A percentile compares a stretch with the other conserved stretches of the same genome.
These are phyloP conservation scores for Halichoeres trimaculatus DNA, from an alignment of 2,113 vertebrate genomes.

Conservation along the genomic window DNA sequence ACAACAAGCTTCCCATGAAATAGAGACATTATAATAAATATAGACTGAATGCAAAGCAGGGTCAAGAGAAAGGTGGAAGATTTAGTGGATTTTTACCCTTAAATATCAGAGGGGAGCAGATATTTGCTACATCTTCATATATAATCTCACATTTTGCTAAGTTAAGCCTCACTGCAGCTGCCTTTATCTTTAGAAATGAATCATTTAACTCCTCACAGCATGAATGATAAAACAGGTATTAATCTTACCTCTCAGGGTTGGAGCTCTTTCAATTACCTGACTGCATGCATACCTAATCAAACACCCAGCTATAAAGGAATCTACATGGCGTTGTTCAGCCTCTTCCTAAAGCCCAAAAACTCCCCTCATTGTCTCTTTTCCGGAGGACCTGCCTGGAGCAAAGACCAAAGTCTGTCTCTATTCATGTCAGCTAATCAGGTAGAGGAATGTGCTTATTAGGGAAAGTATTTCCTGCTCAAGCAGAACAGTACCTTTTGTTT, in stretches of 20 bases:
- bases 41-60: background rate
- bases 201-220: background rate
- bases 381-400: background rate
- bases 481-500: conserved; percentile 30
- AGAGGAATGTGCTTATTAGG: conserved; percentile 36
- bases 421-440: conserved; percentile 42
- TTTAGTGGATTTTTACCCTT: no score
- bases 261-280: conserved; percentile 2
- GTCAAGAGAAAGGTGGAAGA: background rate
- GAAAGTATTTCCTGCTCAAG: conserved; percentile 37
- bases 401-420: conserved; percentile 15
- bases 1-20: background rate
- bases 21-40: background rate
- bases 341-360: background rate
- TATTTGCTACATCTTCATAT: background rate
- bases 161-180: background rate
- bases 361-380: background rate
- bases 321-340: background rate
- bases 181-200: background rate
- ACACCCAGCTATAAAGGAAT: background rate
- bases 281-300: background rate
- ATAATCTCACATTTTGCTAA: no score
- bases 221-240: background rate
- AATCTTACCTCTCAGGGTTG: conserved; percentile 22
- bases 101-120: background rate